Evolutionary conservation across 2,113 vertebrate genomes (phyloP).

Genomic region (Pseudorectes ferrugineus): DNA sequence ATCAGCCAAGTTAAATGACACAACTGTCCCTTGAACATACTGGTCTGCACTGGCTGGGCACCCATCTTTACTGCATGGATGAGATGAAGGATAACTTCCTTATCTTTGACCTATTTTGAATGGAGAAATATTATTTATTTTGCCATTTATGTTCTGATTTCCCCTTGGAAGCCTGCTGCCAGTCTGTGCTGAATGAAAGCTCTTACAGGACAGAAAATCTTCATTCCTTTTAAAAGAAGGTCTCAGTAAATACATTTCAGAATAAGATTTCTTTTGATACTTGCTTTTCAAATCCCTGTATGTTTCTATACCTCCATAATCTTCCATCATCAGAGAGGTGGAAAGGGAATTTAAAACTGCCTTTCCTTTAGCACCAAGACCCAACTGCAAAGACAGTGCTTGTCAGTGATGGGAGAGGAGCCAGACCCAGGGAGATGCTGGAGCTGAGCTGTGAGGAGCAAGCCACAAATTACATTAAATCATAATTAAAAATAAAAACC

Average conservation of each 20-base stretch:
- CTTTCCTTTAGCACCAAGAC: background rate
- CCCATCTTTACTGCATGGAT: fast-evolving
- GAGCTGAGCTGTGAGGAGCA: background rate
- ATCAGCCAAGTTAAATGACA: background rate
- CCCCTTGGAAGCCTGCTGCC: background rate
- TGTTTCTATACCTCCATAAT: background rate
- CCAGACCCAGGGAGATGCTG: background rate
- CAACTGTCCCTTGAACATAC: background rate
- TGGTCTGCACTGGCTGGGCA: background rate
- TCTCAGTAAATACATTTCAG: background rate
- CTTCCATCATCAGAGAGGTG: background rate
- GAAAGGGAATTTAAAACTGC: background rate
- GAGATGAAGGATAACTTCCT: background rate
- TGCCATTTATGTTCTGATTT: background rate
- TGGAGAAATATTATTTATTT: background rate
- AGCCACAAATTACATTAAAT: background rate
- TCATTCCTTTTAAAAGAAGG: background rate
- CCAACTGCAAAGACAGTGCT: background rate
- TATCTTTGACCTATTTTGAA: background rate
- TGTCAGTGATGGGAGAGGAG: background rate
- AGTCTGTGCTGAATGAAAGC: background rate
- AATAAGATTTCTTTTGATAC: background rate
- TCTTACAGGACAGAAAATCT: background rate
- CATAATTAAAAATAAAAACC: background rate
- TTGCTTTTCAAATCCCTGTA: background rate